Evolutionary conservation across 2,797 vertebrate genomes (phyloP), one percentile per base, ranked within the genome.

Genomic region (Acanthornis magna): DNA sequence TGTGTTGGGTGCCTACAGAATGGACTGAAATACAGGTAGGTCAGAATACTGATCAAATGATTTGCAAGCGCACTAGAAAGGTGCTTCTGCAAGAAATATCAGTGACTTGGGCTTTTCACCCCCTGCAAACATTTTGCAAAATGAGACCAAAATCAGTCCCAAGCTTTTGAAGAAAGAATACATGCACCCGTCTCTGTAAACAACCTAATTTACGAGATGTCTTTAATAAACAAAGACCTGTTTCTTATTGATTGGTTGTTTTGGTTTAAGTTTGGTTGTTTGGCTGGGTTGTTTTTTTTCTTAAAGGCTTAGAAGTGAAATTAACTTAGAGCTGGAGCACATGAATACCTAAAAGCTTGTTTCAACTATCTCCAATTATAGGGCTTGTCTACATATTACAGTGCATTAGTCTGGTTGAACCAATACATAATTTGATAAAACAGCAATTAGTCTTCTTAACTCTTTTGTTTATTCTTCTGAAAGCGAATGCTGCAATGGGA

Each of bases 371-470:
- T 78, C 21, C 32, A 84, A 54, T 92, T 88, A 90, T 4, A 88
- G 34, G 51, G 19, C 66, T 92, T 79, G 27, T 57, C 43, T 40
- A 70, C 70, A 75, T 95, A 91, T 40, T 94, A 86, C 14, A 86
- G 62, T 79, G 55, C 92, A 93, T 95, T 95, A 94, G 79, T 45
- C 34, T 73, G 38, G 45, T 27, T 86, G 60, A 91, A 93, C 70
- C 91, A 84, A 94, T 40, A 60, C 17, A 60, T 74, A 91, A 95
- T 81, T 34, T 79, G 90, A 96, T 84, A 42, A 95, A 96, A 89
- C 23, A 89, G 84, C 63, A 91, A 92, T 88, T 93, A 60, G 43
- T 70, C 67, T 67, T 73, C 71, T 70, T 47, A 92, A 82, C 34
- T 93, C 55, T 50, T 48, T 16, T 55, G 18, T 87, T 93, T 89